Evolutionary conservation across 1,140 invertebrate genomes (phyloP).

Genomic region (Diachasmimorpha longicaudata): DNA sequence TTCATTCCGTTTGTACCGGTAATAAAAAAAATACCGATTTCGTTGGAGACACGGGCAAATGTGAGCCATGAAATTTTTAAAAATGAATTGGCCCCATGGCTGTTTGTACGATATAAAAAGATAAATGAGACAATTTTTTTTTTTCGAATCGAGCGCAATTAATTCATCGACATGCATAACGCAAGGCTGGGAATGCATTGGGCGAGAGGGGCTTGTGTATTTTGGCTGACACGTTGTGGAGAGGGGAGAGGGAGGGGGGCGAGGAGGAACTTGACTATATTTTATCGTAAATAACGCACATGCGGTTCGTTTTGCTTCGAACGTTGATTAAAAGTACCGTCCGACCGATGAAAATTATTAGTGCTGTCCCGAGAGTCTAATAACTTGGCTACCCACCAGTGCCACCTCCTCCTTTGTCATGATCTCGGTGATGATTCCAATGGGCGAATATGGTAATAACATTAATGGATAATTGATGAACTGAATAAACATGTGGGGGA

Average conservation of each 20-base stretch:
- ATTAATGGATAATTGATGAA: not conserved
- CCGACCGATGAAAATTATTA: conserved; percentile 45
- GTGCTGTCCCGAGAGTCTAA: conserved; percentile 34
- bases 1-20: too few species aligned
- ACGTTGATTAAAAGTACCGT: conserved; percentile 22
- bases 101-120: not conserved
- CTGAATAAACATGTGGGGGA: not conserved
- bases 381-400: conserved; percentile 29
- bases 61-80: not conserved
- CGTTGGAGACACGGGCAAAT: not conserved
- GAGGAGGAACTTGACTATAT: conserved; percentile 34
- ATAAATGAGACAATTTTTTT: not conserved
- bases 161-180: conserved; percentile 45
- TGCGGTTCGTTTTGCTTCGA: conserved; percentile 25
- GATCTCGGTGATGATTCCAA: not conserved
- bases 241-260: too few species aligned
- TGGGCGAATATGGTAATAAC: not conserved
- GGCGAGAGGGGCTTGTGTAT: not conserved
- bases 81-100: not conserved
- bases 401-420: not conserved
- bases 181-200: conserved; percentile 34
- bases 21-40: not conserved
- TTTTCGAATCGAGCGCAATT: conserved; percentile 44
- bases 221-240: too few species aligned
- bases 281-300: conserved; percentile 52